Base-by-base conservation (phyloP, 2,888 invertebrate species). In the Amphipyra berbera region DNA sequence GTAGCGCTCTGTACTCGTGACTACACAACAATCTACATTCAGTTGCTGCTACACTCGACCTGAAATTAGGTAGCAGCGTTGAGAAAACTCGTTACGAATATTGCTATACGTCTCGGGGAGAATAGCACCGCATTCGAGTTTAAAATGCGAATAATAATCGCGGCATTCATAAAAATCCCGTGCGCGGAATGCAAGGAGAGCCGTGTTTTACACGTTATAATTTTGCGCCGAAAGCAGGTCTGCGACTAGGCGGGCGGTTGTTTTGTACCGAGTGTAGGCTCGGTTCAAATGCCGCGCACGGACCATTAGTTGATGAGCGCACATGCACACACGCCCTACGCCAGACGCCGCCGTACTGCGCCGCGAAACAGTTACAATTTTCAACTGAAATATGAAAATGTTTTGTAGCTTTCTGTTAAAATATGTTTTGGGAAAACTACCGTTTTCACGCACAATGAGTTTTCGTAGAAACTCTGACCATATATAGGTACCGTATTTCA, bases 231-330 rank as follows among this genome's bases (percentile, higher is more conserved):
- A 93, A 93, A 94, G 94, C 94, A 86, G 90, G 88, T 87, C 88
- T 87, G 86, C 85, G 88, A 87, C 86, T 88, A 86, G 86, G 87
- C 87, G 89, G 70, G 84, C 82, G 91, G 86, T 88, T 92, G 91
- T 91, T 93, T 92, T 92, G 89, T 92, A 86, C 85, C 79, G 92
- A 91, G 92, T 90, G 92, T 92, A 93, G 94, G 91, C 91, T 92
- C 92, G 91, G 94, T 94, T 95, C 95, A 94, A 93, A 94, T 94
- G 94, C 93, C 93, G 94, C 92, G 94, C 90, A 95, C 93, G 95
- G 95, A 91, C 95, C 95, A 95, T 95, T 95, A 95, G 95, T 93
- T 95, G 95, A 95, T 95, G 95, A 95, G 91, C 90, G 92, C 92
- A 89, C 91, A 92, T 92, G 92, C 87, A 85, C 88, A 84, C 90